These are phyloP conservation scores for Montipora cactus DNA, from an alignment of 64 coral and sea anemone species.

Conservation along the genomic window DNA sequence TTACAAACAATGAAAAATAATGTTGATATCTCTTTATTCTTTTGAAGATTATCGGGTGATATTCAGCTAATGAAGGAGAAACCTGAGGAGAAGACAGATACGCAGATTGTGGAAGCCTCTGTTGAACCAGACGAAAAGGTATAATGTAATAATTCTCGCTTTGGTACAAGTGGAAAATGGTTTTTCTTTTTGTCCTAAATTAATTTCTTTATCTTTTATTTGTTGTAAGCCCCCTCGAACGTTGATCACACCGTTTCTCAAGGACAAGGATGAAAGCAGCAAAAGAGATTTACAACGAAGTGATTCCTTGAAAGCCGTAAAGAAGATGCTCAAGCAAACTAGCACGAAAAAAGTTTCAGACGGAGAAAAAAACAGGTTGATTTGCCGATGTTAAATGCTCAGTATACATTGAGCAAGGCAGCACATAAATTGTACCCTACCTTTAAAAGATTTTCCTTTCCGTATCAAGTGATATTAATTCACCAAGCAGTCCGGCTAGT, in stretches of 20 bases:
- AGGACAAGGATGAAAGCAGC: neutral
- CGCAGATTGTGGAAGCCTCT: neutral
- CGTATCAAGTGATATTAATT: too few species aligned
- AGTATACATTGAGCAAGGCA: neutral
- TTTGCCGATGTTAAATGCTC: neutral
- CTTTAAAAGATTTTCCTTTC: too few species aligned
- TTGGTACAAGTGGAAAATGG: too few species aligned
- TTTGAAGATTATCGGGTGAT: neutral
- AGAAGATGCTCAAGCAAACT: neutral
- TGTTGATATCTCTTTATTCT: neutral
- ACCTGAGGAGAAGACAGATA: constrained; percentile 13
- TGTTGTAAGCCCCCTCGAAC: constrained; percentile 1
- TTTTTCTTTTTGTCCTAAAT: too few species aligned
- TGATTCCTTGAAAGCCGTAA: constrained; percentile 1
- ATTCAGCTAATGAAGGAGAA: neutral
- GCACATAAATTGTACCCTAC: too few species aligned
- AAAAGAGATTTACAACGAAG: neutral
- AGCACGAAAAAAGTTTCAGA: neutral
- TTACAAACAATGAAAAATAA: too few species aligned
- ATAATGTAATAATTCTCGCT: neutral
- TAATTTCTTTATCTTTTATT: neutral
- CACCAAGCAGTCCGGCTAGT: too few species aligned
- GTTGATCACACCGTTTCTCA: constrained; percentile 13
- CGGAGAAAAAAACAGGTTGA: constrained; percentile 2
- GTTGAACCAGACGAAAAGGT: constrained; percentile 11